These are phyloP conservation scores for Ischnura elegans DNA, from an alignment of 2,888 invertebrate genomes.

Conservation along the genomic window DNA sequence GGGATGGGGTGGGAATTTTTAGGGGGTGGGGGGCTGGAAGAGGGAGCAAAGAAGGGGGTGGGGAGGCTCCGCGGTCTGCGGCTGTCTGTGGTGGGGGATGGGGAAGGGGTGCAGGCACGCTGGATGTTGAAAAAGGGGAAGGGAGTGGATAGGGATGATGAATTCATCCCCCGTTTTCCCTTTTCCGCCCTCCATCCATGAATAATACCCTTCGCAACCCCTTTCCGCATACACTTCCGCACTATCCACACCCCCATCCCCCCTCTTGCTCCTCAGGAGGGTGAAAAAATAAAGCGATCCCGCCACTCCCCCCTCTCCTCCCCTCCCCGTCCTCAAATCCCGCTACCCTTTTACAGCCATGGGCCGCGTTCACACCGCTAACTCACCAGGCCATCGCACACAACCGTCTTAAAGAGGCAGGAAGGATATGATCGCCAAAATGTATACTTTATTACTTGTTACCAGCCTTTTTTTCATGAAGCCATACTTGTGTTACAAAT, in stretches of 20 bases:
- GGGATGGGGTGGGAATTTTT: neutral
- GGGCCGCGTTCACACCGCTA: too few species aligned
- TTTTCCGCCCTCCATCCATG: conserved; percentile 57
- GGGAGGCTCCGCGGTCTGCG: neutral
- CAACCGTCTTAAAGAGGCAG: too few species aligned
- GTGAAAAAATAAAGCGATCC: conserved; percentile 10
- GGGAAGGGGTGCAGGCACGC: neutral
- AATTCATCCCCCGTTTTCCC: conserved; percentile 49
- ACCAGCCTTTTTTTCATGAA: too few species aligned
- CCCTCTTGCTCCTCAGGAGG: too few species aligned
- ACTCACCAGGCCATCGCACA: too few species aligned
- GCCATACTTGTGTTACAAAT: too few species aligned
- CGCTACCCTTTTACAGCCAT: neutral
- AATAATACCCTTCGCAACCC: conserved; percentile 58
- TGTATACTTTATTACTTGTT: too few species aligned
- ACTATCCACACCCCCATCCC: neutral
- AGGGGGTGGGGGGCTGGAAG: neutral
- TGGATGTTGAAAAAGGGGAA: neutral
- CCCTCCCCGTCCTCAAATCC: neutral
- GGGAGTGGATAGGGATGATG: conserved; percentile 63
- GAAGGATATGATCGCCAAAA: too few species aligned
- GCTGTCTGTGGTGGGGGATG: neutral
- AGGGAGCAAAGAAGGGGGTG: neutral
- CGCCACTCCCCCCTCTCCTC: neutral
- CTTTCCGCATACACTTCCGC: conserved; percentile 41